A percentile compares a stretch with the other conserved stretches of the same genome.
phyloP scores from a whole-genome alignment of 2,797 vertebrate species.

The Ciconia nigra region DNA sequence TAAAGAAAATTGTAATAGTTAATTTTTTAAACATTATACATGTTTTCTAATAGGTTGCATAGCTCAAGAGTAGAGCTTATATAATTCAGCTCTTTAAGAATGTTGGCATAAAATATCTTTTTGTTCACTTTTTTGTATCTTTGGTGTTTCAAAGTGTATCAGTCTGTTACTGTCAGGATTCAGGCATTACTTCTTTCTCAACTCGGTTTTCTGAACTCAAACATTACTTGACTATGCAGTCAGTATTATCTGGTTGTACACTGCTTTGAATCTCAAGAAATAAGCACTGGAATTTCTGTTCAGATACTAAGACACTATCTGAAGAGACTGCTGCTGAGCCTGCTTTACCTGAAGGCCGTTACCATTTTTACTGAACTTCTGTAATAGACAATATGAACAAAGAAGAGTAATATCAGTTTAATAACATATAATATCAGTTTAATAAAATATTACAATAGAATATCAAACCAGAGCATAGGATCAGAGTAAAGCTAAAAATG shows the following conservation, averaged over 20 bases:
- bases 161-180: not conserved
- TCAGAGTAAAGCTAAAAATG: not conserved
- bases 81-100: not conserved
- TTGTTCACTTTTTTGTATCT: not conserved
- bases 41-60: not conserved
- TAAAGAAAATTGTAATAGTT: not conserved
- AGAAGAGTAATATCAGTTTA: not conserved
- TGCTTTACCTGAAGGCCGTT: not conserved
- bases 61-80: not conserved
- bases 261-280: not conserved
- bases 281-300: not conserved
- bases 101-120: not conserved
- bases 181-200: not conserved
- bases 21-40: not conserved
- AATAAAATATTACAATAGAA: not conserved
- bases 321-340: not conserved
- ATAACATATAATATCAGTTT: not conserved
- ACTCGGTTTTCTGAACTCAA: not conserved
- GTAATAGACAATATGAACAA: not conserved
- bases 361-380: not conserved
- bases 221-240: not conserved
- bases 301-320: not conserved
- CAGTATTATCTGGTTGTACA: not conserved
- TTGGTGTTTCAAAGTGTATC: not conserved
- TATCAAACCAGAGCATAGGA: not conserved